A percentile compares a stretch with the other conserved stretches of the same genome.
Conservation (phyloP, 2,113 vertebrate species). For the Blennius ocellaris region DNA sequence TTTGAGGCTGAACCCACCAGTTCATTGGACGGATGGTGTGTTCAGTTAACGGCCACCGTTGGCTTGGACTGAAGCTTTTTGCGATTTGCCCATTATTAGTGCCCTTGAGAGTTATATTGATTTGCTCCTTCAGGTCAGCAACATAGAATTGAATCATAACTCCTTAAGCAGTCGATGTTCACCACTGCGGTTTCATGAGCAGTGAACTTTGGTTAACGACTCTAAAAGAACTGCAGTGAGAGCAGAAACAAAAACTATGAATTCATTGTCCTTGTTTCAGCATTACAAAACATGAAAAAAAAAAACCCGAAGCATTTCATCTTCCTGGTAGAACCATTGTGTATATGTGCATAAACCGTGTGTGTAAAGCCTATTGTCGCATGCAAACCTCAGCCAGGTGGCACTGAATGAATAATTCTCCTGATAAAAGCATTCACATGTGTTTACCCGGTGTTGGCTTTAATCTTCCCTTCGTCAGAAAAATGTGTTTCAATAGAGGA, state of each 20-base stretch:
- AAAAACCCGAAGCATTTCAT: constrained; percentile 17
- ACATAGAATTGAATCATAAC: constrained; percentile 18
- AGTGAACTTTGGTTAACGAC: constrained; percentile 3
- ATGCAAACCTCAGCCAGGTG: constrained; percentile 2
- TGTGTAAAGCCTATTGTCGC: constrained; percentile 5
- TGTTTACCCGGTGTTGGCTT: constrained; percentile 7
- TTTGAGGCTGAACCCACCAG: not conserved
- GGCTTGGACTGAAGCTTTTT: not conserved
- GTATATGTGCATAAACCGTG: not conserved
- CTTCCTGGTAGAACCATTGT: not conserved
- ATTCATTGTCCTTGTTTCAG: constrained; percentile 7
- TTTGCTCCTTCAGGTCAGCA: constrained; percentile 10
- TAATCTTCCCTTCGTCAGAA: not conserved
- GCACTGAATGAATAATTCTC: constrained; percentile 21
- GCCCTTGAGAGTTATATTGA: constrained; percentile 7
- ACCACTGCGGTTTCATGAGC: not conserved
- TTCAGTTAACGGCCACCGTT: not conserved
- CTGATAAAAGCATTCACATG: constrained; percentile 18
- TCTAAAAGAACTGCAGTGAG: constrained; percentile 3
- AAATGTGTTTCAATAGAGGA: not conserved
- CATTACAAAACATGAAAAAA: constrained; percentile 8
- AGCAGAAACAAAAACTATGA: constrained; percentile 9
- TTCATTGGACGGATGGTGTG: not conserved
- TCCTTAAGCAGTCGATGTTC: not conserved
- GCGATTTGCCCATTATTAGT: not conserved